phyloP scores from a whole-genome alignment of 2,888 invertebrate species.

The Chaitophorus viminalis region DNA sequence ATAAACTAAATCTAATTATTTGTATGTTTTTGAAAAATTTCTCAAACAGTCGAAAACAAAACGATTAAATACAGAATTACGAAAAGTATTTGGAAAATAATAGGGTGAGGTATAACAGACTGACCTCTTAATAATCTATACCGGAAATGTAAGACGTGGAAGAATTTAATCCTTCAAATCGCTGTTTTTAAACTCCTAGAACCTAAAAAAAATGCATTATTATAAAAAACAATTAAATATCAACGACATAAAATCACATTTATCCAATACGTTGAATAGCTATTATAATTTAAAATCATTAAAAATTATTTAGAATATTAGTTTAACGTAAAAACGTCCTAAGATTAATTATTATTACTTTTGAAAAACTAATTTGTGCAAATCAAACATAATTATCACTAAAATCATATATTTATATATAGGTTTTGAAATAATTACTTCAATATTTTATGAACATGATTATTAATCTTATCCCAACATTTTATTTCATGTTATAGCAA shows the following conservation, averaged over 20 bases:
- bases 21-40: not conserved
- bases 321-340: too few species aligned
- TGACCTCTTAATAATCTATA: constrained; percentile 14
- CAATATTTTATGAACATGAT: too few species aligned
- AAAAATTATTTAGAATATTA: too few species aligned
- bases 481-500: too few species aligned
- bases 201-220: not conserved
- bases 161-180: not conserved
- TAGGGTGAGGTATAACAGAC: not conserved
- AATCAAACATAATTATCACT: too few species aligned
- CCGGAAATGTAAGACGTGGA: constrained; percentile 1
- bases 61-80: not conserved
- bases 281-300: too few species aligned
- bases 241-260: not conserved
- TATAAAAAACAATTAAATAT: not conserved
- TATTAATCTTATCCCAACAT: too few species aligned
- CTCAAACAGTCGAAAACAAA: not conserved
- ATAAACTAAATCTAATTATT: not conserved
- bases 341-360: too few species aligned
- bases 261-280: not conserved
- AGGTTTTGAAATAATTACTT: too few species aligned
- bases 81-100: not conserved
- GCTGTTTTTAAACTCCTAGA: not conserved
- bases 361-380: too few species aligned
- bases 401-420: too few species aligned